Percentiles rank a stretch among this genome's conserved stretches.
Evolutionary conservation across 2,113 vertebrate genomes (phyloP).

Genomic region (Callaeas wilsoni): DNA sequence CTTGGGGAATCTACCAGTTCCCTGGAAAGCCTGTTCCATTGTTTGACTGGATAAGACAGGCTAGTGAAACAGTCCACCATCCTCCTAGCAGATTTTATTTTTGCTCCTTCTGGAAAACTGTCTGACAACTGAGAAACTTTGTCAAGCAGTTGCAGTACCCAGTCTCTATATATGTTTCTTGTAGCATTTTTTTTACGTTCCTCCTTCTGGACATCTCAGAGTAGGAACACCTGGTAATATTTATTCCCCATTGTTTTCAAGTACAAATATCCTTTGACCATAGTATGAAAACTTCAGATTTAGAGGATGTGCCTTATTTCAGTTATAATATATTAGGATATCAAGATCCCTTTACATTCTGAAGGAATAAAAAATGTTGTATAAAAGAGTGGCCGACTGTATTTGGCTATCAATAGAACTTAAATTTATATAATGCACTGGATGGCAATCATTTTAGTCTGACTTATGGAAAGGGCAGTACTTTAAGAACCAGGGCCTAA

Average conservation of each 20-base stretch:
- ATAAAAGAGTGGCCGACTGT: neutral
- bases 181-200: neutral
- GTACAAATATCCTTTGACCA: neutral
- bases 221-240: neutral
- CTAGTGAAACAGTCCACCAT: neutral
- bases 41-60: neutral
- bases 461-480: neutral
- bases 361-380: neutral
- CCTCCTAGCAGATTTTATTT: neutral
- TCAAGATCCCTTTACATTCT: neutral
- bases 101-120: neutral
- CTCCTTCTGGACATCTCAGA: neutral
- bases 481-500: neutral
- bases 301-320: neutral
- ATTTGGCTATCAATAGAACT: neutral
- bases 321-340: neutral
- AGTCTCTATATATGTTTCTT: neutral
- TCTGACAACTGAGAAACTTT: neutral
- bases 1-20: neutral
- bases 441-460: neutral
- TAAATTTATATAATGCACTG: neutral
- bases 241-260: neutral
- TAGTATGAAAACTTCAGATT: neutral
- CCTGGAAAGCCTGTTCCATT: neutral
- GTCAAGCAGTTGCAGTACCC: neutral